phyloP scores from a whole-genome alignment of 2,797 vertebrate genomes.

The Protonibea diacanthus region DNA sequence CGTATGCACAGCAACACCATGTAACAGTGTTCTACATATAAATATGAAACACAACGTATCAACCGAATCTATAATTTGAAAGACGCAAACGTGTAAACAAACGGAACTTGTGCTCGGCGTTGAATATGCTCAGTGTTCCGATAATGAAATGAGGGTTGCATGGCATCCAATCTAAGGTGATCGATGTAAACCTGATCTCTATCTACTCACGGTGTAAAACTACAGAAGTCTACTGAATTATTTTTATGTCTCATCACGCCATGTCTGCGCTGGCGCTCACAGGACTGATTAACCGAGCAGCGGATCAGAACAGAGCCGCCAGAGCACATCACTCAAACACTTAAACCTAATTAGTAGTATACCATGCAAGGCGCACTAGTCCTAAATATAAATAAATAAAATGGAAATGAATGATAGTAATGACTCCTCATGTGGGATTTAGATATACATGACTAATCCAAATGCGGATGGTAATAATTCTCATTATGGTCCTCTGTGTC shows the following conservation, averaged over 20 bases:
- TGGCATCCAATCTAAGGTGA: constrained; percentile 14
- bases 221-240: constrained; percentile 31
- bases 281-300: constrained; percentile 58
- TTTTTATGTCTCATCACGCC: constrained; percentile 34
- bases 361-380: constrained; percentile 36
- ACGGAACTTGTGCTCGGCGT: constrained; percentile 3
- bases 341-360: constrained; percentile 62
- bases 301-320: constrained; percentile 52
- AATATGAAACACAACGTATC: neutral
- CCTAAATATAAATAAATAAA: constrained; percentile 58
- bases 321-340: constrained; percentile 65
- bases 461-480: constrained; percentile 58
- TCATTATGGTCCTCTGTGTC: constrained; percentile 51
- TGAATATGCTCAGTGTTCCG: neutral
- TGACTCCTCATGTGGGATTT: constrained; percentile 47
- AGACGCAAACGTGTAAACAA: neutral
- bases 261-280: constrained; percentile 22
- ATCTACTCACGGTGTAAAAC: constrained; percentile 3
- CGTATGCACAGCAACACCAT: neutral
- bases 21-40: neutral
- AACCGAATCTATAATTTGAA: neutral
- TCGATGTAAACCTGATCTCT: constrained; percentile 11
- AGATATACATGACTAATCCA: constrained; percentile 53
- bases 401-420: constrained; percentile 49
- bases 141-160: constrained; percentile 15